phyloP scores from a whole-genome alignment of 2,797 vertebrate species.

The Rhadinocentrus ornatus region DNA sequence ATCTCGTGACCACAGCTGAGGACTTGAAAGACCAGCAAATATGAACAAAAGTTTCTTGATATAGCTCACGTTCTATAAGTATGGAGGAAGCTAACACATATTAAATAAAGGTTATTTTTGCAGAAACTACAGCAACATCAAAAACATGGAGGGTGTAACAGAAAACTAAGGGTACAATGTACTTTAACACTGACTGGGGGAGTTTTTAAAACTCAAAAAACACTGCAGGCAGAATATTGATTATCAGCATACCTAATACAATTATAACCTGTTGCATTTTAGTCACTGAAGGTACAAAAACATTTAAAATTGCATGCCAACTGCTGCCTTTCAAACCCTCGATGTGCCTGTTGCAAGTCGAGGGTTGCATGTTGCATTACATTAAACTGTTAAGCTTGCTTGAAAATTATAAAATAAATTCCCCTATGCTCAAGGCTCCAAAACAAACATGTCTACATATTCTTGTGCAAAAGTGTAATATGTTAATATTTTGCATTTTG shows the following conservation, averaged over 20 bases:
- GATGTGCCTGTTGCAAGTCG: no score
- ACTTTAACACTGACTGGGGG: not conserved
- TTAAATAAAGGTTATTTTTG: not conserved
- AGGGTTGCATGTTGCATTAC: not conserved
- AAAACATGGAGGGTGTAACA: not conserved
- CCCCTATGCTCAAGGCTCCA: not conserved
- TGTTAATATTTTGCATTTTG: not conserved
- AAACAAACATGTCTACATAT: not conserved
- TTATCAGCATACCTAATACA: not conserved
- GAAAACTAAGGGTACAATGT: no score
- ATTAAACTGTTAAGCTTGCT: not conserved
- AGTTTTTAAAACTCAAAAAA: no score
- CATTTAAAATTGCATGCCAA: no score
- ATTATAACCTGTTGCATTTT: no score
- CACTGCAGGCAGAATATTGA: not conserved
- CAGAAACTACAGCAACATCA: not conserved
- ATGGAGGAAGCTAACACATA: not conserved
- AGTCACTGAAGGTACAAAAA: no score
- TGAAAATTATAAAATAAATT: not conserved
- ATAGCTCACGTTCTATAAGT: not conserved
- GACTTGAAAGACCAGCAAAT: no score
- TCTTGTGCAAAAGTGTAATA: not conserved
- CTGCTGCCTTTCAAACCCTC: no score
- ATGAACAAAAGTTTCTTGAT: not conserved
- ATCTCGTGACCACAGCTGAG: no score